Conservation (phyloP, 2,113 vertebrate genomes). For the Limnothrissa miodon region DNA sequence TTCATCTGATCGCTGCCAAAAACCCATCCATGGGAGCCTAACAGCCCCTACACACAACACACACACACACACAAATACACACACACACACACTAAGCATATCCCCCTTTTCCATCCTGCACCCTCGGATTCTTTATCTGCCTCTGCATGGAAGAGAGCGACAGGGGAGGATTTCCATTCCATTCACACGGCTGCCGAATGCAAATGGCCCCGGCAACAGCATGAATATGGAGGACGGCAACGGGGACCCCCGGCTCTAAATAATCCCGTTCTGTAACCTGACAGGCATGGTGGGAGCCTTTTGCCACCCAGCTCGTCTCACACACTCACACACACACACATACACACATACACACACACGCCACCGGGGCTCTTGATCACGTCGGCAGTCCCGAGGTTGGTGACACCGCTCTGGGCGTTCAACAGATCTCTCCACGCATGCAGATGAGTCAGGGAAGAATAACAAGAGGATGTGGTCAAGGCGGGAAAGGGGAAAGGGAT, state of each 20-base stretch:
- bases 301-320: constrained; percentile 23
- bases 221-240: constrained; percentile 50
- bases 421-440: not conserved
- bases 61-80: not conserved
- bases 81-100: not conserved
- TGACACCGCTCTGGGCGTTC: not conserved
- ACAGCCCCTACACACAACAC: not conserved
- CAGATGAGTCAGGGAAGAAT: not conserved
- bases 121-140: constrained; percentile 29
- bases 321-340: too few relatives aligned
- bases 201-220: constrained; percentile 23
- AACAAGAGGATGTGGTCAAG: not conserved
- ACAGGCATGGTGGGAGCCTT: constrained; percentile 34
- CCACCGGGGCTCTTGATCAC: constrained; percentile 22
- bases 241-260: constrained; percentile 44
- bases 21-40: constrained; percentile 12
- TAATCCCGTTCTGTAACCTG: constrained; percentile 43
- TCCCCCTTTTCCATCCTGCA: constrained; percentile 11
- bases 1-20: constrained; percentile 29
- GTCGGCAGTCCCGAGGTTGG: not conserved
- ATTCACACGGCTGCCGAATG: constrained; percentile 15
- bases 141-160: constrained; percentile 27
- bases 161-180: constrained; percentile 35
- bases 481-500: not conserved
- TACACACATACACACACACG: too few relatives aligned